These are phyloP conservation scores for Malthinus flaveolus DNA, from an alignment of 2,888 invertebrate genomes.

Conservation along the genomic window DNA sequence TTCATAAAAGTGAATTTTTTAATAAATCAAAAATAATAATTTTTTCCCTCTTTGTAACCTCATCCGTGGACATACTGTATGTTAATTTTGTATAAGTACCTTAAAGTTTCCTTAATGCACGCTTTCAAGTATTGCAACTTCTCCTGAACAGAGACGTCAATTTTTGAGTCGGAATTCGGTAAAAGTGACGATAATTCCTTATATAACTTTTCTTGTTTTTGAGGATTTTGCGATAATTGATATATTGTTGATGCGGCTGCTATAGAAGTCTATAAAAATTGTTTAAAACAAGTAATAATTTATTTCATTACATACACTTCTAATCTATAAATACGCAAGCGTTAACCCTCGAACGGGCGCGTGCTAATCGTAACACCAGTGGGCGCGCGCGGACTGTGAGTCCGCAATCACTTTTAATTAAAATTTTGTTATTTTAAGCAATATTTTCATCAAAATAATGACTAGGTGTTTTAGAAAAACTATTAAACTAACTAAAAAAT, in stretches of 20 bases:
- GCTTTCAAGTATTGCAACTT: constrained; percentile 72
- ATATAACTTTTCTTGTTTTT: constrained; percentile 67
- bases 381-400: too few relatives aligned
- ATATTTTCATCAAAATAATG: too few relatives aligned
- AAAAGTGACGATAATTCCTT: constrained; percentile 64
- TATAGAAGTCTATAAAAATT: constrained; percentile 65
- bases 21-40: too few relatives aligned
- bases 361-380: too few relatives aligned
- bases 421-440: too few relatives aligned
- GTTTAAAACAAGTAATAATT: background rate
- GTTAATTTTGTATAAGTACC: constrained; percentile 59
- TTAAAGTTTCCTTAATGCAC: constrained; percentile 76
- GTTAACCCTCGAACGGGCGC: too few relatives aligned
- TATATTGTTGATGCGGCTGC: constrained; percentile 76
- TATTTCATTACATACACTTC: background rate
- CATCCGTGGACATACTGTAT: too few relatives aligned
- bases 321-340: too few relatives aligned
- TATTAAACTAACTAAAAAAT: background rate
- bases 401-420: too few relatives aligned
- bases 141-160: constrained; percentile 65
- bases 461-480: background rate
- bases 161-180: constrained; percentile 58
- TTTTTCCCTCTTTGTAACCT: too few relatives aligned
- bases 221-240: constrained; percentile 71
- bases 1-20: too few relatives aligned